Evolutionary conservation across 1,140 invertebrate species (phyloP).

Genomic region (Bombus cullumanus): DNA sequence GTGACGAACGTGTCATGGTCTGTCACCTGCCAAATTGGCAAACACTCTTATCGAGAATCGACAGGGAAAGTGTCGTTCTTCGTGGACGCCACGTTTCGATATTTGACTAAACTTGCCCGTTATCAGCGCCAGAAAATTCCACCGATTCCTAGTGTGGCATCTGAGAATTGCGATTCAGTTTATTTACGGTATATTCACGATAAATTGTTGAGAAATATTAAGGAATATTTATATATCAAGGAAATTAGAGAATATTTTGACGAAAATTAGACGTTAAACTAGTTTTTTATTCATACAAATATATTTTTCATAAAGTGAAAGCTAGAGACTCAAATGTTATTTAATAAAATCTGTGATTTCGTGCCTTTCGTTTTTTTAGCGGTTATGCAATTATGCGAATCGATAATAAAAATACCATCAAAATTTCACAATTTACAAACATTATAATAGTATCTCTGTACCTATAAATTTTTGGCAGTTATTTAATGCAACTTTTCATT

Average conservation of each 20-base stretch:
- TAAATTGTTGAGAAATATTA: background rate
- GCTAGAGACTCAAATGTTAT: too few relatives aligned
- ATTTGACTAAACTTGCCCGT: background rate
- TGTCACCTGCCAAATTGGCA: conserved; percentile 74
- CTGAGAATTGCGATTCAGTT: background rate
- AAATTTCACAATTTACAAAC: too few relatives aligned
- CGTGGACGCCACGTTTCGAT: conserved; percentile 27
- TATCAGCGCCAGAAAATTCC: conserved; percentile 21
- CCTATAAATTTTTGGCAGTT: too few relatives aligned
- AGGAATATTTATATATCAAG: background rate
- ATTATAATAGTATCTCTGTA: too few relatives aligned
- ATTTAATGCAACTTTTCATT: too few relatives aligned
- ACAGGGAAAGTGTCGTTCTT: conserved; percentile 27
- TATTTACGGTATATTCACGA: too few relatives aligned
- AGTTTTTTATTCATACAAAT: background rate
- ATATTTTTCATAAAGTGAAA: background rate
- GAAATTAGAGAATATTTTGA: background rate
- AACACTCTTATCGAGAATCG: conserved; percentile 65
- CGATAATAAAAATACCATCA: too few relatives aligned
- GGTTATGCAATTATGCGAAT: too few relatives aligned
- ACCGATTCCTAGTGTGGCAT: background rate
- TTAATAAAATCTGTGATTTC: too few relatives aligned
- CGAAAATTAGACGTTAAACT: too few relatives aligned
- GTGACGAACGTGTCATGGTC: conserved; percentile 51
- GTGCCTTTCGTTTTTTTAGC: too few relatives aligned